Conservation (phyloP, 2,113 vertebrate species). For the Lates calcarifer region DNA sequence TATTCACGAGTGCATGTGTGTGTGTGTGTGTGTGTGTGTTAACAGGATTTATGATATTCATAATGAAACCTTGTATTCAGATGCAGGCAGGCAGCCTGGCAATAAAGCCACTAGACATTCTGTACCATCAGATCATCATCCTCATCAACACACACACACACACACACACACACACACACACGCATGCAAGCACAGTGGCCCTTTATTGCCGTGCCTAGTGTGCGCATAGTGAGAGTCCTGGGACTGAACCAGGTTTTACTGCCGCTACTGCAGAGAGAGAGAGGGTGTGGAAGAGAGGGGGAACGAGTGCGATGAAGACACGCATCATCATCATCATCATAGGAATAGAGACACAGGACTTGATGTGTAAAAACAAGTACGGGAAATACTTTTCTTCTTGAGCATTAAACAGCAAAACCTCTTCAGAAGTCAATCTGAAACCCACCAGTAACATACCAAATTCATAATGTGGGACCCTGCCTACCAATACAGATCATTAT, state of each 20-base stretch:
- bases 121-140: slow-evolving; percentile 45
- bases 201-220: slow-evolving; percentile 45
- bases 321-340: background rate
- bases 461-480: background rate
- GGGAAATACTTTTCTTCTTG: background rate
- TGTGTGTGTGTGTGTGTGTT: slow-evolving; percentile 38
- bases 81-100: slow-evolving; percentile 55
- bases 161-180: slow-evolving; percentile 20
- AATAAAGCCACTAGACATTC: slow-evolving; percentile 62
- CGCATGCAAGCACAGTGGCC: background rate
- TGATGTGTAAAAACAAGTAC: slow-evolving; percentile 16
- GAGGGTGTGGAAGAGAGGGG: slow-evolving; percentile 5
- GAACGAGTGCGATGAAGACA: background rate
- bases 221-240: slow-evolving; percentile 39
- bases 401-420: background rate
- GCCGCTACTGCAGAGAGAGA: slow-evolving; percentile 47
- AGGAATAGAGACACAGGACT: background rate
- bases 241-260: slow-evolving; percentile 59
- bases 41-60: slow-evolving; percentile 77
- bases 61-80: slow-evolving; percentile 62
- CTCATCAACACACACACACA: slow-evolving; percentile 13
- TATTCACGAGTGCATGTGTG: slow-evolving; percentile 19
- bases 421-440: background rate
- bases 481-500: no score
- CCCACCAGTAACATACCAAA: background rate